phyloP scores from a whole-genome alignment of 2,888 invertebrate genomes.

The Pardosa pseudoannulata region DNA sequence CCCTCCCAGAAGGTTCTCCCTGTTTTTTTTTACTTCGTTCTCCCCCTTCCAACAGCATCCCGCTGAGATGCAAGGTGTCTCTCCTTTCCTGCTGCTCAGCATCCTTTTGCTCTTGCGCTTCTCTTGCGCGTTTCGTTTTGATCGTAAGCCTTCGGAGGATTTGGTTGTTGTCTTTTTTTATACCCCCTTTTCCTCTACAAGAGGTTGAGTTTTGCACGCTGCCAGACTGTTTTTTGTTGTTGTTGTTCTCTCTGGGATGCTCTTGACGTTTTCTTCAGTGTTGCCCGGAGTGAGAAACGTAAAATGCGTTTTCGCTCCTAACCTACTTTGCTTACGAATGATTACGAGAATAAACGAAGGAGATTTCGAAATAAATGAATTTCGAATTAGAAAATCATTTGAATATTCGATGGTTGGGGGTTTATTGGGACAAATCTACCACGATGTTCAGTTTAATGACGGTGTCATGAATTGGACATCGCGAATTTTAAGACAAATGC shows the following conservation, averaged over 20 bases:
- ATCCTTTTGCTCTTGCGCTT: constrained; percentile 19
- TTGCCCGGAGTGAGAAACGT: neutral
- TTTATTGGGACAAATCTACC: too few species aligned
- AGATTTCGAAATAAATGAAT: too few species aligned
- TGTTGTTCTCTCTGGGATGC: too few species aligned
- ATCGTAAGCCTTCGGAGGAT: constrained; percentile 14
- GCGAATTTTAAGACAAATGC: too few species aligned
- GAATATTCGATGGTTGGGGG: too few species aligned
- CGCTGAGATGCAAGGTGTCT: constrained; percentile 6
- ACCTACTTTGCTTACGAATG: neutral
- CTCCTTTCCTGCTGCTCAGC: neutral
- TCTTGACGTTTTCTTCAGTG: neutral
- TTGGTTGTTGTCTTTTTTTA: too few species aligned
- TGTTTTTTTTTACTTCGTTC: too few species aligned
- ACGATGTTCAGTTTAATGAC: too few species aligned
- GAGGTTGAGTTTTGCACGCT: constrained; percentile 4
- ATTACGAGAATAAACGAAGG: too few species aligned
- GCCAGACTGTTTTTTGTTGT: neutral
- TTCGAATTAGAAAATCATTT: too few species aligned
- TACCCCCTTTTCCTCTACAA: neutral
- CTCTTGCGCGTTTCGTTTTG: constrained; percentile 14
- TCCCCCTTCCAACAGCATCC: neutral
- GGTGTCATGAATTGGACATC: too few species aligned
- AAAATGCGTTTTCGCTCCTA: neutral
- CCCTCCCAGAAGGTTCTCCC: neutral